Percentiles rank a stretch among this genome's conserved stretches.
phyloP scores from a whole-genome alignment of 2,888 invertebrate species.

The Cosmia trapezina region DNA sequence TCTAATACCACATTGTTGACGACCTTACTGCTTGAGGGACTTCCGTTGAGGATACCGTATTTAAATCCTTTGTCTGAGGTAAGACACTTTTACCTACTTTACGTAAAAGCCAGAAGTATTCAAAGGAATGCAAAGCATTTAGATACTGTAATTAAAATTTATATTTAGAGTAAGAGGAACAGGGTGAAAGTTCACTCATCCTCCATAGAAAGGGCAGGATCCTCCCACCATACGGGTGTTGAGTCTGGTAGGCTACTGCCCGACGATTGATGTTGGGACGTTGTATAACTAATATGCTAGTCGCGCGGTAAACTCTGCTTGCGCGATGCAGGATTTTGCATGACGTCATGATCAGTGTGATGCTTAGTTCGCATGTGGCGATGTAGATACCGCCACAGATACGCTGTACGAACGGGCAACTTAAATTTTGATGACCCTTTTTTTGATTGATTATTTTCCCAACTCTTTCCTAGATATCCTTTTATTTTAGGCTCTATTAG shows the following conservation, averaged over 20 bases:
- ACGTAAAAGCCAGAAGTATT: background rate
- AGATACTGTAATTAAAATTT: background rate
- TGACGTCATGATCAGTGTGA: too few species aligned
- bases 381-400: too few species aligned
- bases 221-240: too few species aligned
- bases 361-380: too few species aligned
- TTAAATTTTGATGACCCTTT: background rate
- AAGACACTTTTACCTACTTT: constrained; percentile 32
- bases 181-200: too few species aligned
- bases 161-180: too few species aligned
- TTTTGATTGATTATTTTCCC: background rate
- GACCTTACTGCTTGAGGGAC: constrained; percentile 92
- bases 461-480: constrained; percentile 5
- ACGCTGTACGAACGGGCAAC: background rate
- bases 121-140: background rate
- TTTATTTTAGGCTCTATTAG: constrained; percentile 88
- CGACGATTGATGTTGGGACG: too few species aligned
- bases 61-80: constrained; percentile 91
- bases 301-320: too few species aligned
- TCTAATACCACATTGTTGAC: constrained; percentile 91
- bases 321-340: too few species aligned
- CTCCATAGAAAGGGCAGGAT: too few species aligned
- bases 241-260: too few species aligned
- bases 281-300: too few species aligned
- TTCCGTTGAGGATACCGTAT: constrained; percentile 93